Evolutionary conservation across 1,140 invertebrate species (phyloP).

Genomic region (Brachionus paranguensis): DNA sequence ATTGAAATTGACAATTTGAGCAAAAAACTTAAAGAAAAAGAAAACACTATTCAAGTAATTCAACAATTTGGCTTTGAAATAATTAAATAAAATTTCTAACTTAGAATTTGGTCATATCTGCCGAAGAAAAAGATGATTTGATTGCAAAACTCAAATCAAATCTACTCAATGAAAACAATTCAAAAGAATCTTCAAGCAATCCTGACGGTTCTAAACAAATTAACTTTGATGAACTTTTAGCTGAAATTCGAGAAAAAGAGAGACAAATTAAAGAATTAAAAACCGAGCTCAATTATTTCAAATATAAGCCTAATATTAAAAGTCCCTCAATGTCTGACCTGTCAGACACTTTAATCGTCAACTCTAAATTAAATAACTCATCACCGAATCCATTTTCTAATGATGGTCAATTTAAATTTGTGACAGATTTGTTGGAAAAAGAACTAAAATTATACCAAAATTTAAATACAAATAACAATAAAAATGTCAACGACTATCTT

Average conservation of each 20-base stretch:
- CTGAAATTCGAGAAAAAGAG: neutral
- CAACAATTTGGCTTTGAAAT: neutral
- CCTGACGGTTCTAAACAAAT: neutral
- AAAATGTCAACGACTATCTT: neutral
- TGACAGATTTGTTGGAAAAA: neutral
- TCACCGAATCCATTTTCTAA: neutral
- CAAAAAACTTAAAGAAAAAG: neutral
- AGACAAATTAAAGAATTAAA: conserved; percentile 2
- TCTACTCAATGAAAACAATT: neutral
- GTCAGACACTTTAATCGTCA: neutral
- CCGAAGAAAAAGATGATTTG: conserved; percentile 26
- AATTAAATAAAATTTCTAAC: neutral
- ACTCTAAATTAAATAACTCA: neutral
- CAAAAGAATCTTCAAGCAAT: neutral
- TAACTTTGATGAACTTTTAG: neutral
- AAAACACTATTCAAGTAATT: conserved; percentile 4
- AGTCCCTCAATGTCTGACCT: neutral
- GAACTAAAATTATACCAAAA: conserved; percentile 1
- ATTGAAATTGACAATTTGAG: conserved; percentile 1
- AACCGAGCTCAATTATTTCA: neutral
- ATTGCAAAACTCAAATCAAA: conserved; percentile 16
- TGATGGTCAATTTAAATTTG: neutral
- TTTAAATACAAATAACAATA: neutral
- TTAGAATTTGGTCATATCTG: conserved; percentile 11
- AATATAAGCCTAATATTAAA: neutral